Base-by-base conservation (phyloP, 2,113 vertebrate genomes). In the Istiophorus platypterus region DNA sequence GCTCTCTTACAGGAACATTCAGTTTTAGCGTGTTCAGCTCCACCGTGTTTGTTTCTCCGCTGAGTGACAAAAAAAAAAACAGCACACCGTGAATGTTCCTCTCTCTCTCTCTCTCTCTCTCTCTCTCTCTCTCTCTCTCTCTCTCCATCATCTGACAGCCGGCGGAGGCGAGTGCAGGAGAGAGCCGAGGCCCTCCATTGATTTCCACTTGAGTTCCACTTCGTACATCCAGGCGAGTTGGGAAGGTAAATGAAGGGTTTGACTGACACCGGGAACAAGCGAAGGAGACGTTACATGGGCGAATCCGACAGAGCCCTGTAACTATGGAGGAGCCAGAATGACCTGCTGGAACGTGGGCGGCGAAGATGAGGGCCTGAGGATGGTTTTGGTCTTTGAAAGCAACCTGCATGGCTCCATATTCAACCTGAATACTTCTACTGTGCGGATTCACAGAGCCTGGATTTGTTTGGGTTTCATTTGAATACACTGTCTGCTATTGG, bases 191-290 rank as follows among this genome's bases (percentile, higher is more conserved):
- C 18, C 70, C 24, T n/a, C 49, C 56, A 89, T 85, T 71, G 89
- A 90, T 90, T 89, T 90, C 67, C 59, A 77, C 77, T 84, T 72
- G 52, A 34, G 45, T 81, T 78, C 70, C 63, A 76, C 85, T 90
- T 85, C 66, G 85, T 70, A 73, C 58, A 56, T 74, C 31, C 71
- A 56, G 68, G 70, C 73, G 59, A 80, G 49, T 2, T 83, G 74
- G 85, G 37, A 37, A 68, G 61, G n/a, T n/a, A 64, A 64, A 77
- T 1, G 31, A 59, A 24, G 18, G 13, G 80, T 22, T 1, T 66
- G 52, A 82, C 18, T 64, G 67, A 90, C 63, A 81, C 41, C 59
- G 15, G 70, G 41, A 37, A 45, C 9, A 22, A 74, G 58, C 14
- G 31, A 14, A 26, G 10, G 27, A 13, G 29, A 66, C 1, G 27